Evolutionary conservation across 1,140 invertebrate species (phyloP).

Genomic region (Zaprionus nigranus): DNA sequence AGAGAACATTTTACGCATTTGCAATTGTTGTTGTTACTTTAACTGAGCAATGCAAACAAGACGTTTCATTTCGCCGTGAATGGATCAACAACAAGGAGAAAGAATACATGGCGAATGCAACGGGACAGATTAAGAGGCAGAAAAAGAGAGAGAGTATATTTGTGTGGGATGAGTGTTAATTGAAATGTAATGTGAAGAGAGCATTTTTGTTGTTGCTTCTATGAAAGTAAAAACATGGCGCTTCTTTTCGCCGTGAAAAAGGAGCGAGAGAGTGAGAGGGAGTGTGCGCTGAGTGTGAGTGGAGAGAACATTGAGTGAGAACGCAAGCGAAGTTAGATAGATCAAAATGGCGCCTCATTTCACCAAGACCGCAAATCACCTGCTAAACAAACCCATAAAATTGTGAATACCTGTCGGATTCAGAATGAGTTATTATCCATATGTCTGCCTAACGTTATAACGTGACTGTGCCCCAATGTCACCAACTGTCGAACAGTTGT

Average conservation of each 20-base stretch:
- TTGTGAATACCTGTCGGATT: not conserved
- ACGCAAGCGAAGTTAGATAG: too few relatives aligned
- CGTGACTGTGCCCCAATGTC: conserved; percentile 16
- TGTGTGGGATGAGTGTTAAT: not conserved
- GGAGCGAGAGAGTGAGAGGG: too few relatives aligned
- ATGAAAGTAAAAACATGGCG: not conserved
- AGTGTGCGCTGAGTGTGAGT: not conserved
- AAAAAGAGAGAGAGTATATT: not conserved
- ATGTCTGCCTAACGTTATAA: not conserved
- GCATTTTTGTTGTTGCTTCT: not conserved
- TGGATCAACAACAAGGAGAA: not conserved
- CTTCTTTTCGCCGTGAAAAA: not conserved
- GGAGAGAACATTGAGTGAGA: not conserved
- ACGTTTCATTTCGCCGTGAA: not conserved
- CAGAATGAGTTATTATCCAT: conserved; percentile 6
- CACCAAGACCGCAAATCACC: not conserved
- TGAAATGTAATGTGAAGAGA: not conserved
- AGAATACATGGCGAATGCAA: not conserved
- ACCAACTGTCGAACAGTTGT: conserved; percentile 27
- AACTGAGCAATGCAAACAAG: not conserved
- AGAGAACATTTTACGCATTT: not conserved
- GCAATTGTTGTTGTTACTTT: not conserved
- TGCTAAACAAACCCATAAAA: not conserved
- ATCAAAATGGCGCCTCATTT: not conserved
- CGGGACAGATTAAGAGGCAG: too few relatives aligned